These are phyloP conservation scores for Rhabditophanes sp. DNA, from an alignment of 2,888 invertebrate species.

Conservation along the genomic window DNA sequence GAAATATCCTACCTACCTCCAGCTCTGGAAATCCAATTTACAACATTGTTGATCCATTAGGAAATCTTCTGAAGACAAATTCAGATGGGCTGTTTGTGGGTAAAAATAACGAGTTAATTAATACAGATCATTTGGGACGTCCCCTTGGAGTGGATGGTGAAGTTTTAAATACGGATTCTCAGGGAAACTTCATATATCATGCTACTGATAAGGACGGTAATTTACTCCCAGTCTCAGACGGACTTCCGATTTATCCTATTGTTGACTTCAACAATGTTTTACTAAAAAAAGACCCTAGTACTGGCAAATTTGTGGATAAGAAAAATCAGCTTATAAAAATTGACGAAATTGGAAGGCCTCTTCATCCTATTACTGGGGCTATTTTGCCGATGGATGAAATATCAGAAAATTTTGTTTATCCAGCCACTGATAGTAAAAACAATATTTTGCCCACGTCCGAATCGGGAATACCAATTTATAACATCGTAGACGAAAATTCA, in stretches of 20 bases:
- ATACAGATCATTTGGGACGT: slow-evolving; percentile 4
- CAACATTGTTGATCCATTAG: slow-evolving; percentile 12
- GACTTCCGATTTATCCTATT: neutral
- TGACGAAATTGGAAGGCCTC: slow-evolving; percentile 5
- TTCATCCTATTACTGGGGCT: slow-evolving; percentile 9
- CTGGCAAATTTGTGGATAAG: neutral
- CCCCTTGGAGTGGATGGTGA: slow-evolving; percentile 11
- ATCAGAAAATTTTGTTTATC: neutral
- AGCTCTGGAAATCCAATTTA: slow-evolving; percentile 12
- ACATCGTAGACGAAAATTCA: slow-evolving; percentile 18
- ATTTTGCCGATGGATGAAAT: neutral
- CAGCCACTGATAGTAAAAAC: slow-evolving; percentile 1
- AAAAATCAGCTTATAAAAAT: slow-evolving; percentile 5
- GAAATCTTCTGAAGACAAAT: slow-evolving; percentile 10
- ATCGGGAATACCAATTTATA: slow-evolving; percentile 14
- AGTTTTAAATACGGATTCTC: slow-evolving; percentile 14
- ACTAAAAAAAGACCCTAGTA: neutral
- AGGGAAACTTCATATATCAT: slow-evolving; percentile 8
- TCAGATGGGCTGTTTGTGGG: slow-evolving; percentile 6
- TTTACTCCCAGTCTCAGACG: neutral
- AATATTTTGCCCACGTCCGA: slow-evolving; percentile 20
- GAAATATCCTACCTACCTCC: slow-evolving; percentile 14
- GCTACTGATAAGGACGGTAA: neutral
- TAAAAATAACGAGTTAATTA: slow-evolving; percentile 5
- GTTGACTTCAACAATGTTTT: neutral